These are phyloP conservation scores for Zosterops japonicus DNA, from an alignment of 2,113 vertebrate species.

Conservation along the genomic window DNA sequence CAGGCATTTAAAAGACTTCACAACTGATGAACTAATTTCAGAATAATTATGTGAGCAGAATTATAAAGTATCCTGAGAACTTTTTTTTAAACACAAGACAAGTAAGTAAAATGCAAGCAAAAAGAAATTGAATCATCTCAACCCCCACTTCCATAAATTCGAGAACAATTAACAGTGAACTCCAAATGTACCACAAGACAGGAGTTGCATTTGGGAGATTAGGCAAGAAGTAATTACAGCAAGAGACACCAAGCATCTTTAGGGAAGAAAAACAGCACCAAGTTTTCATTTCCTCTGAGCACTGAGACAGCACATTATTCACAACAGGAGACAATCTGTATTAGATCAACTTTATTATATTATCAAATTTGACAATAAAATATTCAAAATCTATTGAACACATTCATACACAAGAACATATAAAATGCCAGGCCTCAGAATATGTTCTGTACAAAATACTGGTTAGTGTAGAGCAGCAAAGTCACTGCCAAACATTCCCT, in stretches of 20 bases:
- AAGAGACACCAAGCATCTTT: neutral
- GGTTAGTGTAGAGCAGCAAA: conserved; percentile 61
- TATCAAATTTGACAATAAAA: conserved; percentile 70
- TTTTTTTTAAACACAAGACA: fast-evolving
- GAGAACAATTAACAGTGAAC: neutral
- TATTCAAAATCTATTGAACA: conserved; percentile 46
- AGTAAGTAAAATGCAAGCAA: neutral
- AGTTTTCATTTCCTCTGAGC: neutral
- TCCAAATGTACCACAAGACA: neutral
- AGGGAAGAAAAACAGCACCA: neutral
- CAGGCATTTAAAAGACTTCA: neutral
- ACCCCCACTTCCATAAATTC: neutral
- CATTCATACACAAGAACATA: conserved; percentile 59
- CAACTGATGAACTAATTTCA: neutral
- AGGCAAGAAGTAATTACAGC: neutral
- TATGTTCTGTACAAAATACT: conserved; percentile 68
- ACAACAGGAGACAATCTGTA: conserved; percentile 2
- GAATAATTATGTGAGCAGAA: neutral
- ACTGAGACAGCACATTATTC: neutral
- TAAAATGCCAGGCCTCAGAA: conserved; percentile 65
- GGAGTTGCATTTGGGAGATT: neutral
- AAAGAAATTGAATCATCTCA: neutral
- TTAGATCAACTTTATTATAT: conserved; percentile 70
- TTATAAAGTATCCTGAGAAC: neutral
- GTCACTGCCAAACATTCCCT: conserved; percentile 61